These are phyloP conservation scores for Cerceris rybyensis DNA, from an alignment of 2,888 invertebrate species.

Conservation along the genomic window DNA sequence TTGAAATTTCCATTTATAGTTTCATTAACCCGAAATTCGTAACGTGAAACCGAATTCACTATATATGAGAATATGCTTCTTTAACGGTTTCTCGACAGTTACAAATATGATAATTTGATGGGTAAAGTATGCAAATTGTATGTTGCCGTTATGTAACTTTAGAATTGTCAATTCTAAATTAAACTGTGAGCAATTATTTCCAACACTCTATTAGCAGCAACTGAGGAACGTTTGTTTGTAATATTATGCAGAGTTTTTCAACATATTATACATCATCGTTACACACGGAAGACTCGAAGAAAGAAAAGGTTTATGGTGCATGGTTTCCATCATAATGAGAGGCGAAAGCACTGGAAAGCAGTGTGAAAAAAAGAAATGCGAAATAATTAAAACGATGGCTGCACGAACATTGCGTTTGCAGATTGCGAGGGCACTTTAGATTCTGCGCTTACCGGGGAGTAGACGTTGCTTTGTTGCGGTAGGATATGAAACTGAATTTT, in stretches of 20 bases:
- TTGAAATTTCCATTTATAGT: no score
- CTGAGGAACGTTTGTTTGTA: no score
- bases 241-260: neutral
- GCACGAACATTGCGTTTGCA: slow-evolving; percentile 10
- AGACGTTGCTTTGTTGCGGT: slow-evolving; percentile 9
- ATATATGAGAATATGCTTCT: no score
- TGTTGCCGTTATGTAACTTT: no score
- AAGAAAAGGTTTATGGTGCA: neutral
- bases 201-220: no score
- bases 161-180: no score
- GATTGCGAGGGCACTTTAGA: slow-evolving; percentile 15
- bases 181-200: no score
- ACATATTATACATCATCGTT: neutral
- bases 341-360: slow-evolving; percentile 4
- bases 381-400: slow-evolving; percentile 41
- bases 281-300: neutral
- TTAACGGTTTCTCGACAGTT: no score
- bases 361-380: slow-evolving; percentile 7
- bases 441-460: slow-evolving; percentile 3
- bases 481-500: slow-evolving; percentile 18
- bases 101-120: no score
- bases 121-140: no score
- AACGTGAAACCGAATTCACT: no score
- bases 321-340: neutral
- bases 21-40: no score